Evolutionary conservation across 2,888 invertebrate species (phyloP).

Genomic region (Lasioglossum pauxillum): DNA sequence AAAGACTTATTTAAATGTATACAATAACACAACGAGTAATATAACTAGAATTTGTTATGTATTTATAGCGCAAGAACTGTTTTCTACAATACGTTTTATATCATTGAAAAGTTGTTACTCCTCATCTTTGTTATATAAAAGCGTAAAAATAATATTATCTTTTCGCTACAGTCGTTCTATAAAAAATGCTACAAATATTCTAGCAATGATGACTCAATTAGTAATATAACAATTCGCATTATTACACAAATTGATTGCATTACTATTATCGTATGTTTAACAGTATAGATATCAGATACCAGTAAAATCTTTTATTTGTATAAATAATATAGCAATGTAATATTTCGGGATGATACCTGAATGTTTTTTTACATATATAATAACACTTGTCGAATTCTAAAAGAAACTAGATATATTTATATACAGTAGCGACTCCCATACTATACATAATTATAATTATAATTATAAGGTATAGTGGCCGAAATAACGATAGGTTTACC

Average conservation of each 20-base stretch:
- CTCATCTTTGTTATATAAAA: conserved; percentile 19
- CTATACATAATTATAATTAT: not conserved
- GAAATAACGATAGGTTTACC: not conserved
- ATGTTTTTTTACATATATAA: not conserved
- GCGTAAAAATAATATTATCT: conserved; percentile 22
- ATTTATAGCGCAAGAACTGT: conserved; percentile 18
- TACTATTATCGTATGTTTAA: conserved; percentile 10
- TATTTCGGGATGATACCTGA: not conserved
- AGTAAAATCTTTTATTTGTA: not conserved
- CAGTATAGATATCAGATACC: not conserved
- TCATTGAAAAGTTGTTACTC: conserved; percentile 16
- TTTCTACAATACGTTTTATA: conserved; percentile 30
- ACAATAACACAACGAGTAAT: conserved; percentile 21
- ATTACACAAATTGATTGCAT: not conserved
- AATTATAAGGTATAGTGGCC: not conserved
- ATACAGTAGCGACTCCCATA: not conserved
- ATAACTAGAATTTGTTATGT: conserved; percentile 14
- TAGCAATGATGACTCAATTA: conserved; percentile 10
- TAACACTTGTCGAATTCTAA: conserved; percentile 16
- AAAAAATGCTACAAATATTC: conserved; percentile 7
- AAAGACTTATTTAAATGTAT: conserved; percentile 51
- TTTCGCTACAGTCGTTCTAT: not conserved
- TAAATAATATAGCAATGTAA: conserved; percentile 15
- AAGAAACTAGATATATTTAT: conserved; percentile 21
- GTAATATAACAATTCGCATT: not conserved